Base-by-base conservation (phyloP, 35 echinoderm and acorn worm genomes). In the Apostichopus japonicus region DNA sequence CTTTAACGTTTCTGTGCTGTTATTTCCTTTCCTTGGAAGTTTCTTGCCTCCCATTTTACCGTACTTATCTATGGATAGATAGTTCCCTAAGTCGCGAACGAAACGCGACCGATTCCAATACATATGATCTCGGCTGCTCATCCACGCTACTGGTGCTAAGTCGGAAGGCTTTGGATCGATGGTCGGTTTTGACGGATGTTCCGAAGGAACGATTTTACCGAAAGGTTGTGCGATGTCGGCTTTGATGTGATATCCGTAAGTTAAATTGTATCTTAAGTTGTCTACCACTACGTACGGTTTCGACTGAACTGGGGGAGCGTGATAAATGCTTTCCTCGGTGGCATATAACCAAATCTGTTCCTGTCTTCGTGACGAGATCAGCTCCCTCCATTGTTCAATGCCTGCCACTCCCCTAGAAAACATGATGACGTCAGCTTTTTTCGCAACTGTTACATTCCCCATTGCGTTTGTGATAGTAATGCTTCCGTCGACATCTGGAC, bases 1-100 rank as follows among this genome's bases (percentile, higher is more conserved):
- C 5, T 62, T 88, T 92, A 96, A 94, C 59, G 88, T 77, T 79
- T 89, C 57, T 27, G 76, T 70, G 57, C 94, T 93, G 11, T 94
- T 55, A 57, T 79, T 71, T 2, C 79, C 23, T 8, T 16, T 15
- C 4, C 79, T 24, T 15, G 79, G 79, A 81, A 25, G 13, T 52
- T 1, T 13, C 23, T 44, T 52, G 14, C 33, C 79, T 8, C 23
- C 13, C 52, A 52, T 33, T 15, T 53, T 53, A 16, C 79, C 79
- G 27, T 53, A 81, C 79, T 5, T 81, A 81, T 81, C 24, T 16
- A 81, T 52, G 24, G 22, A 33, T 10, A 81, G 6, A 81, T 81
- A 81, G 8, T 81, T 81, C 6, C 7, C 22, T 9, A 81, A 9
- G 10, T 81, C 79, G 52, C 53, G 24, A 16, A 81, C 79, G 15